Conservation (phyloP, 2,888 invertebrate species). For the Amphipoea lucens region DNA sequence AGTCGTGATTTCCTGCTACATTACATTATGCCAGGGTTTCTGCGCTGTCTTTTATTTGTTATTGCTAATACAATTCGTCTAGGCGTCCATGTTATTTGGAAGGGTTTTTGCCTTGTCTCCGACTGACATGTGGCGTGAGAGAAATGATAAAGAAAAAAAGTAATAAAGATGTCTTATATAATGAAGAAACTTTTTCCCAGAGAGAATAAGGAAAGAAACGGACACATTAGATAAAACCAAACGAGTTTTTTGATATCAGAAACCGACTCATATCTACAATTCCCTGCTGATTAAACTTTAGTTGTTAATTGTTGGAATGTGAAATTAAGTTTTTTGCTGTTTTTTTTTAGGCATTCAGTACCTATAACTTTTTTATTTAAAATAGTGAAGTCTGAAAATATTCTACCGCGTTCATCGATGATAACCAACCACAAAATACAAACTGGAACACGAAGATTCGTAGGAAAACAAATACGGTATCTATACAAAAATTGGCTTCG, state of each 20-base stretch:
- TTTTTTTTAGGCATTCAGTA: background rate
- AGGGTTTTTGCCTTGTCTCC: constrained; percentile 24
- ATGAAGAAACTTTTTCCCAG: constrained; percentile 23
- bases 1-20: constrained; percentile 40
- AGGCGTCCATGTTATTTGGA: constrained; percentile 35
- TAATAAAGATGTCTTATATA: constrained; percentile 13
- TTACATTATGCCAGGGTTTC: constrained; percentile 30
- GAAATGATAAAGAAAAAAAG: constrained; percentile 40
- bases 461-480: constrained; percentile 48
- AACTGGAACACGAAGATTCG: constrained; percentile 41
- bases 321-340: background rate
- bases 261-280: background rate
- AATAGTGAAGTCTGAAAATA: background rate
- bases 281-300: background rate
- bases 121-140: constrained; percentile 33
- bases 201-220: constrained; percentile 2
- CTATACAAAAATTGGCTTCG: constrained; percentile 49
- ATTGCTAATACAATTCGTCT: constrained; percentile 52
- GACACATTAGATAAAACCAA: background rate
- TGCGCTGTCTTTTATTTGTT: constrained; percentile 41
- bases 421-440: constrained; percentile 34
- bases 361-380: too few species aligned
- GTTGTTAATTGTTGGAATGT: background rate
- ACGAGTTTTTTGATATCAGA: background rate
- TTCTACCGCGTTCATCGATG: constrained; percentile 5